Conservation (phyloP, 2,113 vertebrate genomes). For the Melanocharis versteri region DNA sequence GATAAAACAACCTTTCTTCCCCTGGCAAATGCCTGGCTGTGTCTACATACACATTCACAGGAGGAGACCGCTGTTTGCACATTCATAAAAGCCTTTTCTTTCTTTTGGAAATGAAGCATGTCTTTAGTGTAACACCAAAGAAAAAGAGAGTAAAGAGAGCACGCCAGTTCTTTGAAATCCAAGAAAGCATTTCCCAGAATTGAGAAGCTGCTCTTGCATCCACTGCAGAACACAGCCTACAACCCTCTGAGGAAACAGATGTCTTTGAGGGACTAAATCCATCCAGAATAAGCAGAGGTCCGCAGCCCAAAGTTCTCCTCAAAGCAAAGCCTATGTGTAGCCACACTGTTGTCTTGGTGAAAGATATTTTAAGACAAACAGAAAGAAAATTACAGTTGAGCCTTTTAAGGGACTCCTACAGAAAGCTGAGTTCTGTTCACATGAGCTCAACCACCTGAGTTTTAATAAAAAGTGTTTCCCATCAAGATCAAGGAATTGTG, state of each 20-base stretch:
- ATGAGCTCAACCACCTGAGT: neutral
- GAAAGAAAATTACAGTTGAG: neutral
- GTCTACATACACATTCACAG: neutral
- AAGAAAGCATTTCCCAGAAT: slow-evolving; percentile 4
- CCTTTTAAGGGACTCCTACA: neutral
- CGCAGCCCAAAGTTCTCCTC: neutral
- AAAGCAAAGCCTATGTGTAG: neutral
- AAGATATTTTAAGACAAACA: neutral
- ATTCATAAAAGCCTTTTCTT: neutral
- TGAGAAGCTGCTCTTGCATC: neutral
- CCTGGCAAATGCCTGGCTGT: neutral
- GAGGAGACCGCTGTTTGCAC: neutral
- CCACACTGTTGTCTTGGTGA: neutral
- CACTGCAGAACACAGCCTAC: neutral
- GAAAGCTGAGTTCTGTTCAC: neutral
- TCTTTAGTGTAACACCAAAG: neutral
- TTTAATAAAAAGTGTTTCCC: neutral
- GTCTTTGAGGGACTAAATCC: neutral
- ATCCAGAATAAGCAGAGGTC: neutral
- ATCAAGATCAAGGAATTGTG: neutral
- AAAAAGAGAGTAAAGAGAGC: neutral
- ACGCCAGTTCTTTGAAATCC: slow-evolving; percentile 9
- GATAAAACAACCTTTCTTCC: neutral
- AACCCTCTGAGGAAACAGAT: neutral
- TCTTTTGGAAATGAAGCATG: neutral